Evolutionary conservation across 2,113 vertebrate species (phyloP).

Genomic region (Australoheros scitulus): DNA sequence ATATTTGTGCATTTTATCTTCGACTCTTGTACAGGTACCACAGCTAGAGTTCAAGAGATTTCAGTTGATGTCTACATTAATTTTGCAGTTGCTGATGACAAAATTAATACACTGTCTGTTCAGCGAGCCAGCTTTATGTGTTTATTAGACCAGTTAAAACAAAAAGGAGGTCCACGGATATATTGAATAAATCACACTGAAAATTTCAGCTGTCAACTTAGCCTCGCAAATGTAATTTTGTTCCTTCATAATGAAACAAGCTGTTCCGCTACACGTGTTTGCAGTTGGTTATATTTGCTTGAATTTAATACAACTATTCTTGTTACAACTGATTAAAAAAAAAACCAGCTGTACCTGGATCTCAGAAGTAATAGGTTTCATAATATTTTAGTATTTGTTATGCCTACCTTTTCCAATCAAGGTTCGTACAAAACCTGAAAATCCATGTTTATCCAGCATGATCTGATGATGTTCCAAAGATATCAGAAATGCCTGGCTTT

Average conservation of each 20-base stretch:
- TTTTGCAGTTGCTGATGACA: background rate
- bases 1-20: background rate
- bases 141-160: constrained; percentile 11
- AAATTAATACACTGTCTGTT: constrained; percentile 11
- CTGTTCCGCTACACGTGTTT: background rate
- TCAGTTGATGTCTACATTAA: constrained; percentile 5
- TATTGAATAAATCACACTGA: background rate
- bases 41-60: background rate
- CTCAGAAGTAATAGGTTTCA: no score
- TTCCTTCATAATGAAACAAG: background rate
- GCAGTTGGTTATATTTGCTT: background rate
- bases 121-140: background rate
- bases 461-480: background rate
- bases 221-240: background rate
- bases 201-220: background rate
- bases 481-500: background rate
- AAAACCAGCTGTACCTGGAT: no score
- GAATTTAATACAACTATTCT: background rate
- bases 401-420: background rate
- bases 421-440: background rate
- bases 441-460: background rate
- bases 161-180: background rate
- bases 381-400: background rate
- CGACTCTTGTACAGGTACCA: background rate
- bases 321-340: no score